These are phyloP conservation scores for Phataginus tricuspis DNA, from an alignment of 2,797 vertebrate species.

Conservation along the genomic window DNA sequence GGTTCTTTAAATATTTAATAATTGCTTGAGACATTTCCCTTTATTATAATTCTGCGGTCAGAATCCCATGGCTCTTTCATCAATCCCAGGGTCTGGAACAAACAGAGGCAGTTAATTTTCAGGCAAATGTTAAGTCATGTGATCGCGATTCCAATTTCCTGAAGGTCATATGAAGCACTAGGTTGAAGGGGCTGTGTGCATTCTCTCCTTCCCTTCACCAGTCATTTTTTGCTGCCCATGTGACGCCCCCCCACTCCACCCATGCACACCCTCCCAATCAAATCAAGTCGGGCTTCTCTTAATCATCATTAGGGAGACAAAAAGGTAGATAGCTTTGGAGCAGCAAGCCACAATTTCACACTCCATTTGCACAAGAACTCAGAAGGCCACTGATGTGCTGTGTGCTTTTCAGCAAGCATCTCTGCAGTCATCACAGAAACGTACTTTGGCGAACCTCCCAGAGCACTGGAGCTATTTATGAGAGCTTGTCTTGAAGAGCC, in stretches of 20 bases:
- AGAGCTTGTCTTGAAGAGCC: conserved; percentile 85
- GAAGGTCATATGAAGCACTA: conserved; percentile 82
- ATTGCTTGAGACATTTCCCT: conserved; percentile 78
- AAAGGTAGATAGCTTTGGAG: conserved; percentile 83
- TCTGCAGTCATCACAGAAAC: conserved; percentile 84
- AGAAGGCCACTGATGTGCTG: conserved; percentile 83
- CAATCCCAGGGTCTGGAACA: conserved; percentile 76
- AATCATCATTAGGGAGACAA: conserved; percentile 85
- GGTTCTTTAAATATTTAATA: conserved; percentile 85
- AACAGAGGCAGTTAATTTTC: conserved; percentile 81
- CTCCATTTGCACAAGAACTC: conserved; percentile 86
- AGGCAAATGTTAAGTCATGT: conserved; percentile 51
- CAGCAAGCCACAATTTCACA: conserved; percentile 86
- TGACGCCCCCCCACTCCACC: background rate
- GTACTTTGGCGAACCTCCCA: conserved; percentile 84
- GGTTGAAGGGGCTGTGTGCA: background rate
- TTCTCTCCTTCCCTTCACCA: conserved; percentile 73
- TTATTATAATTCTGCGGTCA: conserved; percentile 78
- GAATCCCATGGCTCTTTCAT: conserved; percentile 76
- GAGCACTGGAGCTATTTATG: conserved; percentile 84
- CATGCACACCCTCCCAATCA: conserved; percentile 53
- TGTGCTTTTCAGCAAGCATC: conserved; percentile 86
- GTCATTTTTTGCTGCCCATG: background rate
- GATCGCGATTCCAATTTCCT: conserved; percentile 68
- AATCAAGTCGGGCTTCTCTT: conserved; percentile 82